Evolutionary conservation across 2,797 vertebrate species (phyloP), one percentile per base, ranked within the genome.

Genomic region (Gobio occitaniae): DNA sequence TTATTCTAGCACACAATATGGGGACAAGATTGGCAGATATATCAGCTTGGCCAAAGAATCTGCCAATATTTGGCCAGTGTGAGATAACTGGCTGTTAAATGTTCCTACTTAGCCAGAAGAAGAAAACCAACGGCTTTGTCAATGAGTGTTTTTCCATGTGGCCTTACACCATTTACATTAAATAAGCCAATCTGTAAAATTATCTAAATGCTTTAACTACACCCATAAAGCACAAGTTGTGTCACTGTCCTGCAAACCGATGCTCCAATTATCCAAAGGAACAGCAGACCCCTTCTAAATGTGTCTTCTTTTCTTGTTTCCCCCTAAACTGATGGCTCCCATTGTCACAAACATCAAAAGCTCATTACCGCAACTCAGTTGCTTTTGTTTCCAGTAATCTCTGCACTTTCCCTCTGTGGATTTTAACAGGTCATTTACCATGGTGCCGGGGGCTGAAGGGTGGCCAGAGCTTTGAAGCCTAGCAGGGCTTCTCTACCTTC

Each of bases 401-500:
- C 21, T 36, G 11, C 16, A 13, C 63, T 32, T 75, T 83, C 47
- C 32, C 61, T 82, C 65, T 74, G 50, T 56, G 79, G 68, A 72
- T 77, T 86, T 36, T 38, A 86, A 86, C 84, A 86, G 82, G 84
- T 83, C 71, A 85, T 88, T 83, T 83, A 84, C 54, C n/a, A n/a
- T 15, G 25, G 38, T 59, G 50, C 54, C 68, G 80, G 44, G 71
- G 84, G 71, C 87, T 71, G 82, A 79, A 59, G 48, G 74, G 21
- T 59, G 82, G 72, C 63, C 63, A 47, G 50, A 71, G 52, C 76
- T 84, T 84, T 71, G 79, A 78, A 82, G 83, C 76, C 16, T 25
- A 85, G 65, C 68, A 48, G 65, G 70, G 77, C 68, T 76, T 71
- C 79, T 52, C 70, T 29, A 41, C 82, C 84, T 86, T 79, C 63